These are phyloP conservation scores for Gephyroberyx darwinii DNA, from an alignment of 2,797 vertebrate species.

Conservation along the genomic window DNA sequence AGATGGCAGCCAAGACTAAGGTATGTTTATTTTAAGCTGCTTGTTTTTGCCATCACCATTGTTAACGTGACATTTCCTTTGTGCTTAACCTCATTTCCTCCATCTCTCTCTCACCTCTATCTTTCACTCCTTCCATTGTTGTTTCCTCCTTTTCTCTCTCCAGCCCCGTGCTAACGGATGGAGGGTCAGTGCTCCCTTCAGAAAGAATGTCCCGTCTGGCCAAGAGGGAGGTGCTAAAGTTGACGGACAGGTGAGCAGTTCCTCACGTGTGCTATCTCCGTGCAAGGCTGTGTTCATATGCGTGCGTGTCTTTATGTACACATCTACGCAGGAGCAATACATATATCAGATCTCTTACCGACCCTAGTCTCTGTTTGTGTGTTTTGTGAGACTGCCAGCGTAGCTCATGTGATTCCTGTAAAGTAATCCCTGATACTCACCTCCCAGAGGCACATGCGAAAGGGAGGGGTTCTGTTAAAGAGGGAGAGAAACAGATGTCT, in stretches of 20 bases:
- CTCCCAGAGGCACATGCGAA: slow-evolving; percentile 8
- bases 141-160: slow-evolving; percentile 52
- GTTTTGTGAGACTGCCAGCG: background rate
- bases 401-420: slow-evolving; percentile 13
- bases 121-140: slow-evolving; percentile 20
- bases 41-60: slow-evolving; percentile 29
- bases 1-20: slow-evolving; percentile 84
- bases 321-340: too few species aligned
- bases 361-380: background rate
- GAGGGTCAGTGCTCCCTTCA: slow-evolving; percentile 70
- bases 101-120: slow-evolving; percentile 8
- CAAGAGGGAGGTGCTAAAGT: slow-evolving; percentile 48
- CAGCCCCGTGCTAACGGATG: slow-evolving; percentile 69
- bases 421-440: slow-evolving; percentile 17
- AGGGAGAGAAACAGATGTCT: background rate
- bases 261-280: background rate
- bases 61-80: slow-evolving; percentile 47
- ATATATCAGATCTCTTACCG: background rate
- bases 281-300: background rate
- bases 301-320: background rate
- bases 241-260: slow-evolving; percentile 66
- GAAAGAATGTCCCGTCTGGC: slow-evolving; percentile 52
- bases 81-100: slow-evolving; percentile 45
- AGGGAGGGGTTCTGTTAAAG: slow-evolving; percentile 32
- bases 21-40: slow-evolving; percentile 56